phyloP scores from a whole-genome alignment of 2,113 vertebrate genomes.

The Haplochromis burtoni region DNA sequence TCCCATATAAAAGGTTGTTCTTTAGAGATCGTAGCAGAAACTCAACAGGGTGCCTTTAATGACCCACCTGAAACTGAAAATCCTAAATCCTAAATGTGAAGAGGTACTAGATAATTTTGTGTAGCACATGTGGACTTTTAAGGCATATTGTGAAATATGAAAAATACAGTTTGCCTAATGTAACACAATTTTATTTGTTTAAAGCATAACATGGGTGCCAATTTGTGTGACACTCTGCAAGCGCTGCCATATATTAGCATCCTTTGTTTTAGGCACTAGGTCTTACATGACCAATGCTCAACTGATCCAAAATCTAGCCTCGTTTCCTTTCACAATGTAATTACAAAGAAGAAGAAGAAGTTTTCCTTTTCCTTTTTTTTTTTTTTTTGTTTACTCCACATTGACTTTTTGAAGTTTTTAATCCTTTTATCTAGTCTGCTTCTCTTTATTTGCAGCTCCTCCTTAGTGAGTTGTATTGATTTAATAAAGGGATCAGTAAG shows the following conservation, averaged over 20 bases:
- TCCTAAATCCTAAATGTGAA: not conserved
- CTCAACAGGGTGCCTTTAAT: not conserved
- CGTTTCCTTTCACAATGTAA: too few relatives aligned
- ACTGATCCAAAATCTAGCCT: not conserved
- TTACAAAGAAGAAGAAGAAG: too few relatives aligned
- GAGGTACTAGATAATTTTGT: not conserved
- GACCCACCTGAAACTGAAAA: not conserved
- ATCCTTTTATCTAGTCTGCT: not conserved
- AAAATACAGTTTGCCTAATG: not conserved
- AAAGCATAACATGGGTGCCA: not conserved
- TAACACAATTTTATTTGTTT: not conserved
- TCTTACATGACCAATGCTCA: rapidly evolving
- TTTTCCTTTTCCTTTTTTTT: not conserved
- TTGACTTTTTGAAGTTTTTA: not conserved
- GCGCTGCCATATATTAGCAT: not conserved
- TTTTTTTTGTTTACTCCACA: not conserved
- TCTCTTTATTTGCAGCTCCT: not conserved
- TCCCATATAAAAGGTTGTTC: not conserved
- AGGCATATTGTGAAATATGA: not conserved
- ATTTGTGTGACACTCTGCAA: not conserved
- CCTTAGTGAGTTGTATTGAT: not conserved
- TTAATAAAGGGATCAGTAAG: not conserved
- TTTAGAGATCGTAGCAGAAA: not conserved
- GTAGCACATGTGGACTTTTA: not conserved
- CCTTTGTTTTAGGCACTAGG: not conserved